Conservation (phyloP, 2,888 invertebrate genomes). For the Eudasyphora cyanicolor region DNA sequence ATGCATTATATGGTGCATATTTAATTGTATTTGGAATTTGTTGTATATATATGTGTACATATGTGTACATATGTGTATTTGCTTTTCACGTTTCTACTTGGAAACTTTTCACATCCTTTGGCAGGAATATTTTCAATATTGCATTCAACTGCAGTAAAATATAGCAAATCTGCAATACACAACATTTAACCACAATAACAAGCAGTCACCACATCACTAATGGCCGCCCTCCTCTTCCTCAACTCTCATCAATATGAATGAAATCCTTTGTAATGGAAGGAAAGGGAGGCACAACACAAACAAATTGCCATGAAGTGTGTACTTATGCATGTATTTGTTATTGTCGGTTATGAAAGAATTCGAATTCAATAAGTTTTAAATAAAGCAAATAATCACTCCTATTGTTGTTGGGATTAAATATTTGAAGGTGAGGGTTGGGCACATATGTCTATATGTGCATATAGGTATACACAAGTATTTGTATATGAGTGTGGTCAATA, state of each 20-base stretch:
- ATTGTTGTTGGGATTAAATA: neutral
- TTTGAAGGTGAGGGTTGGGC: neutral
- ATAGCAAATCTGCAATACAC: neutral
- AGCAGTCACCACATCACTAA: neutral
- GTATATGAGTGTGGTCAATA: neutral
- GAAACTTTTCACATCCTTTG: constrained; percentile 1
- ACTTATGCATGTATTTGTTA: neutral
- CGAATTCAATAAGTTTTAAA: neutral
- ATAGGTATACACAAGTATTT: neutral
- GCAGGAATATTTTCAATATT: neutral
- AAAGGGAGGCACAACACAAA: too few relatives aligned
- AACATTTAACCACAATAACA: neutral
- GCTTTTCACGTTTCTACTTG: neutral
- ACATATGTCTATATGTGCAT: neutral
- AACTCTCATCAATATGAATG: too few relatives aligned
- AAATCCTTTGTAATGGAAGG: too few relatives aligned
- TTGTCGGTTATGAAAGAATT: neutral
- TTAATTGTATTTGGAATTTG: constrained; percentile 4
- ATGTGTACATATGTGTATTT: neutral
- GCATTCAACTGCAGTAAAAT: too few relatives aligned
- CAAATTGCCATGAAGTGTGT: too few relatives aligned
- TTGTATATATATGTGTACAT: neutral
- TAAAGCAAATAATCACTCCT: neutral
- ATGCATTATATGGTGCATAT: constrained; percentile 13
- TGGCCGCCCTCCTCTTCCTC: neutral